Evolutionary conservation across 2,113 vertebrate genomes (phyloP).

Genomic region (Clinocottus analis): DNA sequence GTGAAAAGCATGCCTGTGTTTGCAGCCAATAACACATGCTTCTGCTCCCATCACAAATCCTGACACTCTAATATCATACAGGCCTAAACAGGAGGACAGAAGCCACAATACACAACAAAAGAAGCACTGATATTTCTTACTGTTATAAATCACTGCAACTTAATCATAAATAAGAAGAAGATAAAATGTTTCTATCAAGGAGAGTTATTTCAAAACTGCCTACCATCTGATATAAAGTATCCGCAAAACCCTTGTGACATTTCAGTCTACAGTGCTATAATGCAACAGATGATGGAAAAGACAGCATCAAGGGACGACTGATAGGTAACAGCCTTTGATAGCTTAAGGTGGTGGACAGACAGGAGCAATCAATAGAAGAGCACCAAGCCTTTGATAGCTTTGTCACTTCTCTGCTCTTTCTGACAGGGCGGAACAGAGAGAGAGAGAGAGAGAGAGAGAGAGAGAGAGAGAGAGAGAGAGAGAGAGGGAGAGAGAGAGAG

Average conservation of each 20-base stretch:
- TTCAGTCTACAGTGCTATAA: constrained; percentile 49
- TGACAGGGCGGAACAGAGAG: constrained; percentile 61
- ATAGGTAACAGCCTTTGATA: constrained; percentile 77
- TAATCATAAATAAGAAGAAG: constrained; percentile 36
- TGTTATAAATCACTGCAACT: constrained; percentile 27
- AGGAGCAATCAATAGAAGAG: constrained; percentile 73
- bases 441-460: constrained; percentile 47
- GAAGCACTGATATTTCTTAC: neutral
- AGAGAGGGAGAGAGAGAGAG: too few species aligned
- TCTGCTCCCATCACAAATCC: neutral
- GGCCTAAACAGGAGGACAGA: constrained; percentile 20
- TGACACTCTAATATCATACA: constrained; percentile 27
- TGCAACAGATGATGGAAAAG: constrained; percentile 60
- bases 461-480: constrained; percentile 37
- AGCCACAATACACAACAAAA: constrained; percentile 8
- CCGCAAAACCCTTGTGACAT: constrained; percentile 60
- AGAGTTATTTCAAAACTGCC: constrained; percentile 50
- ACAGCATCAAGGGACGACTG: constrained; percentile 57
- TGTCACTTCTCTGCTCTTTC: constrained; percentile 64
- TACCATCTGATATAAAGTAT: constrained; percentile 62
- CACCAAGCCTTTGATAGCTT: constrained; percentile 70
- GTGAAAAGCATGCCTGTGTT: constrained; percentile 11
- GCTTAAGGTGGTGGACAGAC: constrained; percentile 73
- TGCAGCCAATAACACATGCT: constrained; percentile 14
- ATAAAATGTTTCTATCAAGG: constrained; percentile 41